These are phyloP conservation scores for Panthera tigris DNA, from an alignment of 2,113 vertebrate genomes.

Conservation along the genomic window DNA sequence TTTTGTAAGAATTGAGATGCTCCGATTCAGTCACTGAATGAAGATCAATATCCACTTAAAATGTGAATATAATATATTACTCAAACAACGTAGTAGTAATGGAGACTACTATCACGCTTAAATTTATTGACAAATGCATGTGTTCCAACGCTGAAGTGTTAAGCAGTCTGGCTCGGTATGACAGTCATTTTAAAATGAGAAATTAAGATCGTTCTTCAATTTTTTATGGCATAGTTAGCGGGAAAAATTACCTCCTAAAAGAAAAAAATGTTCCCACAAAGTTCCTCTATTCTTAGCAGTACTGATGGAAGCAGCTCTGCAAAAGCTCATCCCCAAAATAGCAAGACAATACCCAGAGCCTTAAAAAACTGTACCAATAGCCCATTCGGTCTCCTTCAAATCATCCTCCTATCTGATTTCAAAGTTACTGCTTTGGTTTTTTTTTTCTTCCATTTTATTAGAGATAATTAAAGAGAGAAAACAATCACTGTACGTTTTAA, in stretches of 20 bases:
- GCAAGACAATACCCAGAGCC: neutral
- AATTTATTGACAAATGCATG: conserved; percentile 72
- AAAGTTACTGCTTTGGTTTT: neutral
- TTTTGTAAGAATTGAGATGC: conserved; percentile 72
- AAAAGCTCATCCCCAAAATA: neutral
- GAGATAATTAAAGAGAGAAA: conserved; percentile 1
- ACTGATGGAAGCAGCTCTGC: neutral
- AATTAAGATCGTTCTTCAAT: conserved; percentile 77
- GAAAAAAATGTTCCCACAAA: conserved; percentile 55
- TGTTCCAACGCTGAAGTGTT: conserved; percentile 57
- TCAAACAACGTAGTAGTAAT: conserved; percentile 70
- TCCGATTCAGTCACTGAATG: conserved; percentile 74
- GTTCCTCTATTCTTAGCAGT: conserved; percentile 36
- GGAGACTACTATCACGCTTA: conserved; percentile 62
- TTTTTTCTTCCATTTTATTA: neutral
- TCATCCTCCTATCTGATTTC: neutral
- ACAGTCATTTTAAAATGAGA: conserved; percentile 75
- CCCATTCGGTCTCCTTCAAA: neutral
- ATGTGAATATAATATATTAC: conserved; percentile 76
- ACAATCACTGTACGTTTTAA: neutral
- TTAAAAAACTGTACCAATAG: neutral
- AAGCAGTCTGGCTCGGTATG: conserved; percentile 61
- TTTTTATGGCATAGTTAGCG: conserved; percentile 68
- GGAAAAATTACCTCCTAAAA: conserved; percentile 73
- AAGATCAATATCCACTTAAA: conserved; percentile 79